phyloP scores from a whole-genome alignment of 2,113 vertebrate species.

The Strix uralensis region DNA sequence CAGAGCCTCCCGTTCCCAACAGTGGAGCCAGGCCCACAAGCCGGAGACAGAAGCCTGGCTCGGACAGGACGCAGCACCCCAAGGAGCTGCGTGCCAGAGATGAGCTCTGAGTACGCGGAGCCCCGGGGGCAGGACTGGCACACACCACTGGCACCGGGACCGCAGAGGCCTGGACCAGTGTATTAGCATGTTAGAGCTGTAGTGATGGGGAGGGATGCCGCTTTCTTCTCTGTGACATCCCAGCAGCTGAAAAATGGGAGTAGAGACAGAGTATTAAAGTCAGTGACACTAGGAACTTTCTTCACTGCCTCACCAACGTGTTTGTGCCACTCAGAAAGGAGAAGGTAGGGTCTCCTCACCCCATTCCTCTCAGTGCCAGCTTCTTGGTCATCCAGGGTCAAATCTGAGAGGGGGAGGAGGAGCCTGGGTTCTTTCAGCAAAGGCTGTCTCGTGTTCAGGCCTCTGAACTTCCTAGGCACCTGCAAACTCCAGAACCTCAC shows the following conservation, averaged over 20 bases:
- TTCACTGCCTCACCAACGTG: neutral
- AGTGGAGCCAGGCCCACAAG: neutral
- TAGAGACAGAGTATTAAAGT: neutral
- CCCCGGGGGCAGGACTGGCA: neutral
- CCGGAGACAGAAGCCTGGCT: neutral
- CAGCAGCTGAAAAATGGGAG: neutral
- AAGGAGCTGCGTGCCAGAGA: slow-evolving; percentile 53
- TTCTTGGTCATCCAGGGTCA: neutral
- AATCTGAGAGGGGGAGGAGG: neutral
- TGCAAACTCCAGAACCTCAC: neutral
- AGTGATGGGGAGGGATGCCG: neutral
- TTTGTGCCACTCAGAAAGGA: neutral
- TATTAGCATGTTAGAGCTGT: neutral
- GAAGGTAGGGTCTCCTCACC: neutral
- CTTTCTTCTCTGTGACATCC: slow-evolving; percentile 1
- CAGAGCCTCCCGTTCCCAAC: neutral
- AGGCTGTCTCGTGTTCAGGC: neutral
- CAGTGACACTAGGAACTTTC: neutral
- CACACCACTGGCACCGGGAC: neutral
- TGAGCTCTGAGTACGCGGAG: slow-evolving; percentile 50
- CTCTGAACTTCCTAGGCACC: neutral
- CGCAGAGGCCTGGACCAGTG: neutral
- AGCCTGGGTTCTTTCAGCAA: neutral
- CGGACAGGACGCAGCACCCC: neutral
- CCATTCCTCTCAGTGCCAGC: neutral